Evolutionary conservation across 2,888 invertebrate species (phyloP), one percentile per base, ranked within the genome.

Genomic region (Leistus spinibarbis): DNA sequence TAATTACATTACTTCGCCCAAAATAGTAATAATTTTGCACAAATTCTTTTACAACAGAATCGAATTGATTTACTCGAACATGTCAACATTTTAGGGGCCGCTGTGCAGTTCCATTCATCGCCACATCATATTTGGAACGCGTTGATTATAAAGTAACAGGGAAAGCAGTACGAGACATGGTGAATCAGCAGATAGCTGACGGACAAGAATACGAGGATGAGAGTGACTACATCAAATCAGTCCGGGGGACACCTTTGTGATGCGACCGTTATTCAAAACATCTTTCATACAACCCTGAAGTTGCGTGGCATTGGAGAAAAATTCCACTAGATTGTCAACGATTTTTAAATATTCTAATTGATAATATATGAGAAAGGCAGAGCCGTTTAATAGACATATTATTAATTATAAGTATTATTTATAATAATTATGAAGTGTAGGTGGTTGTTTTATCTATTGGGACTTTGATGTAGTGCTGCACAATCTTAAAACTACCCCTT

Each of bases 211-310:
- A 7, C 40, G 13, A 40, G 40, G 40, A 40, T 7, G 40, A 40
- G 40, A 40, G 40, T 13, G 40, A 40, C 40, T 64, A 40, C 64
- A 64, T 64, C 66, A 53, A 66, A 66, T 66, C 66, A 66, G 17
- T 66, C 66, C 7, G 64, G 22, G 20, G 24, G 64, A 40, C 64
- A 64, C 22, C 64, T 53, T 66, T 66, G 66, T 66, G 19, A 64
- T 64, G 40, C 40, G 24, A 27, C 24, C 17, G 23, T 27, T 27
- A 24, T 64, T 57, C 57, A 57, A 57, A 57, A 57, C 20, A 17
- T 1, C 17, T 9, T 57, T 10, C 57, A 20, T 40, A 40, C 13
- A 10, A 40, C n/a, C n/a, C n/a, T n/a, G n/a, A n/a, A n/a, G n/a
- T n/a, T n/a, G n/a, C n/a, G n/a, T n/a, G n/a, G n/a, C n/a, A n/a